phyloP scores from a whole-genome alignment of 2,113 vertebrate species.

The Podarcis cretensis region DNA sequence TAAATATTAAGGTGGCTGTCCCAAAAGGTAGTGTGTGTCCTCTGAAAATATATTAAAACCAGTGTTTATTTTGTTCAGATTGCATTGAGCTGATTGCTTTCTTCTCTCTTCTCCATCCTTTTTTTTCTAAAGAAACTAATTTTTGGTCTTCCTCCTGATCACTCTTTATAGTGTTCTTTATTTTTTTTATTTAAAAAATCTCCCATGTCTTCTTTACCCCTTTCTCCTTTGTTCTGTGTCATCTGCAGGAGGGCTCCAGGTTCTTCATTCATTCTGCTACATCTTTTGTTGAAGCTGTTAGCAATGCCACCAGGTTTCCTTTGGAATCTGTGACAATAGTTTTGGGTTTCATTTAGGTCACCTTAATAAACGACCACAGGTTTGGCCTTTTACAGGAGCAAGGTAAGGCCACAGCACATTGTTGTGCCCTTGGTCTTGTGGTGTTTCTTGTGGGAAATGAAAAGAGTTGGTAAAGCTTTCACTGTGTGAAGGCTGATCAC shows the following conservation, averaged over 20 bases:
- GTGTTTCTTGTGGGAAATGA: slow-evolving; percentile 28
- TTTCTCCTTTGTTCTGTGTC: background rate
- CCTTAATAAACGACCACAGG: slow-evolving; percentile 6
- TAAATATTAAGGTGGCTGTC: background rate
- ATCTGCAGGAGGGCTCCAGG: background rate
- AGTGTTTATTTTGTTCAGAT: background rate
- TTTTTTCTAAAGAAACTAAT: too few relatives aligned
- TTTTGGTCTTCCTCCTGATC: background rate
- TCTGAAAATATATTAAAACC: background rate
- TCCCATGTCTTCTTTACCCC: background rate
- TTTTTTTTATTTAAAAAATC: background rate
- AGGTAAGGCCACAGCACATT: slow-evolving; percentile 37
- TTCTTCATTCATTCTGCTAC: background rate
- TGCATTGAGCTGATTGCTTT: background rate
- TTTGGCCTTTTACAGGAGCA: slow-evolving; percentile 24
- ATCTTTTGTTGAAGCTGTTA: slow-evolving; percentile 23
- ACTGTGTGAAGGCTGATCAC: slow-evolving; percentile 55
- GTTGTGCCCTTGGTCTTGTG: background rate
- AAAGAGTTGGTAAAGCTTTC: slow-evolving; percentile 55
- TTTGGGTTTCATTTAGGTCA: slow-evolving; percentile 26
- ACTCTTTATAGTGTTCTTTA: background rate
- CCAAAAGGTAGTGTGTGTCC: background rate
- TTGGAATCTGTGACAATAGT: slow-evolving; percentile 29
- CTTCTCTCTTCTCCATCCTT: background rate
- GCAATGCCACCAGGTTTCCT: slow-evolving; percentile 9